Base-by-base conservation (phyloP, 2,797 vertebrate genomes). In the Pelodytes ibericus region DNA sequence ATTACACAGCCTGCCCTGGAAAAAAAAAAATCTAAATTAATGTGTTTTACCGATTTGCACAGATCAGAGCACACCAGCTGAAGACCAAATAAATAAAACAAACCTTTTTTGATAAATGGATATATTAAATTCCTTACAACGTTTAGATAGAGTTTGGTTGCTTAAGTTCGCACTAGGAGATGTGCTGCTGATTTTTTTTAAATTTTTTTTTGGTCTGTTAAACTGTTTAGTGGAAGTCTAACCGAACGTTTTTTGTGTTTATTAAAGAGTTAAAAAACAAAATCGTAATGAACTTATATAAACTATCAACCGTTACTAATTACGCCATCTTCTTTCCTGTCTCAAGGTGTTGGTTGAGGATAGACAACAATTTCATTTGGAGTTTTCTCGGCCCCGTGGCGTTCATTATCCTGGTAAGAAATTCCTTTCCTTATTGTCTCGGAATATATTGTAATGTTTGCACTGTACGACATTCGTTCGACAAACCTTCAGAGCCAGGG, bases 341-440 rank as follows among this genome's bases (percentile, higher is more conserved):
- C 33, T 71, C 20, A 63, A 99, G 98, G 87, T 99, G 98, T 91
- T 99, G 98, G 98, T 94, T 99, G 82, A 95, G 93, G 57, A 94
- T 97, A 91, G 97, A 99, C 91, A 99, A 98, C 88, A 96, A 98
- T 89, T 99, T 99, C 91, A 98, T 99, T 91, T 99, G 97, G 97
- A 99, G 97, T 86, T 99, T 99, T 87, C 97, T 99, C 84, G 98
- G 97, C 86, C 97, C 98, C 2, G 98, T 99, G 87, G 96, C 95
- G 82, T 97, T 98, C 84, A 96, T 99, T 90, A 98, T 99, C 88
- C 92, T 98, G 96, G 98, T 99, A 94, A 94, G 95, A 86, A 24
- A 62, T 41, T 56, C 20, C 71, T 33, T 53, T 73, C 18, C 49
- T 66, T 65, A 36, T 36, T 36, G 33, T 1, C 44, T 47, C 18